These are phyloP conservation scores for Dasysyrphus tricinctus DNA, from an alignment of 2,888 invertebrate genomes.

Conservation along the genomic window DNA sequence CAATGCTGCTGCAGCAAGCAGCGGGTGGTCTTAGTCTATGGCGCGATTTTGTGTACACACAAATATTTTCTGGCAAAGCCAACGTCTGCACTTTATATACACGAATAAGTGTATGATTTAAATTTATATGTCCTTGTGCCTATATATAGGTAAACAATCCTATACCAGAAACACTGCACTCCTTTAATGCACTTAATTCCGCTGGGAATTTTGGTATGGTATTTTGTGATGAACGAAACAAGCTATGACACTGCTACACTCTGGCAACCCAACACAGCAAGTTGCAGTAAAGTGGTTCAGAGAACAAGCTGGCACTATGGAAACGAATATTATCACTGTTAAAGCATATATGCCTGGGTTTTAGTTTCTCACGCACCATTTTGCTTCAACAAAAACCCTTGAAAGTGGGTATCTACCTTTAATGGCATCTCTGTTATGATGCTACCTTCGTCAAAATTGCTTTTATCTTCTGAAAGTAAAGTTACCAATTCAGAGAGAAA, in stretches of 20 bases:
- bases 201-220: constrained; percentile 16
- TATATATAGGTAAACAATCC: not conserved
- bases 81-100: constrained; percentile 17
- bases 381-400: not conserved
- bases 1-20: constrained; percentile 3
- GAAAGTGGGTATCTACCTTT: not conserved
- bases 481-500: not conserved
- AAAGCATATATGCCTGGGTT: not conserved
- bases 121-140: constrained; percentile 18
- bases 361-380: constrained; percentile 10
- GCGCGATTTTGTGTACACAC: constrained; percentile 17
- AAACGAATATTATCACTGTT: not conserved
- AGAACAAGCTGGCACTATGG: constrained; percentile 2
- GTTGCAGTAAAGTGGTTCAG: constrained; percentile 24
- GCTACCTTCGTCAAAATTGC: constrained; percentile 9
- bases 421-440: not conserved
- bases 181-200: constrained; percentile 39
- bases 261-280: not conserved
- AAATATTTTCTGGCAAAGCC: constrained; percentile 12
- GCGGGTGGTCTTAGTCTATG: constrained; percentile 17
- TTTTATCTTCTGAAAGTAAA: constrained; percentile 11
- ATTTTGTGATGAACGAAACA: constrained; percentile 37
- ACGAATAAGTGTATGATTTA: constrained; percentile 23
- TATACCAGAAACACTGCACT: not conserved
- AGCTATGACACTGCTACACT: not conserved